These are phyloP conservation scores for Campaea margaritaria DNA, from an alignment of 2,888 invertebrate species.

Conservation along the genomic window DNA sequence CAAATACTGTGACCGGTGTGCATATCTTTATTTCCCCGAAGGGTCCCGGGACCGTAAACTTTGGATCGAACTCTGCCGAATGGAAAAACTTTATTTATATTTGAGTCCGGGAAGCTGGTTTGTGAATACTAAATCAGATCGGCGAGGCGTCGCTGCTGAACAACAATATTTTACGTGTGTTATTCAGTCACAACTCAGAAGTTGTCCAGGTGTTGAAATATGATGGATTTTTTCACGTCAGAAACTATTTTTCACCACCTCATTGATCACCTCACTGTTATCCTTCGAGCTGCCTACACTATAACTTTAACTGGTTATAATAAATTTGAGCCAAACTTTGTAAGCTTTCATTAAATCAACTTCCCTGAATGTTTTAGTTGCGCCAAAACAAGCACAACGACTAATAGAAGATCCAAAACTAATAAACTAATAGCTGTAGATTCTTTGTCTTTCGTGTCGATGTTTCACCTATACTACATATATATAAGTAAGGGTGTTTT, in stretches of 20 bases:
- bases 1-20: conserved; percentile 46
- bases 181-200: conserved; percentile 36
- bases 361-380: no score
- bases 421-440: no score
- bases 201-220: conserved; percentile 37
- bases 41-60: conserved; percentile 69
- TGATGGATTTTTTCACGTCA: conserved; percentile 24
- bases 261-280: not conserved
- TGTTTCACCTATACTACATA: no score
- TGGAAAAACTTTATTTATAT: conserved; percentile 82
- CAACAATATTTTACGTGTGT: conserved; percentile 48
- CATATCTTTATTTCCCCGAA: conserved; percentile 74
- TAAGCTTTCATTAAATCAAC: no score
- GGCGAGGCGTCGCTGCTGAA: conserved; percentile 44
- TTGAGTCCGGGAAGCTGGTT: conserved; percentile 72
- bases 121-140: conserved; percentile 77
- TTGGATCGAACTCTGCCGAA: conserved; percentile 67
- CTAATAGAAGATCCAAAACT: no score
- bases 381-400: no score
- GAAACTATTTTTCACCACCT: not conserved
- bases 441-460: no score
- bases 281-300: no score
- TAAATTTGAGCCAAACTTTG: no score
- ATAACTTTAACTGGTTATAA: no score
- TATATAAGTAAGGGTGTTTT: no score